Base-by-base conservation (phyloP, 2,888 invertebrate species). In the Clivina fossor region DNA sequence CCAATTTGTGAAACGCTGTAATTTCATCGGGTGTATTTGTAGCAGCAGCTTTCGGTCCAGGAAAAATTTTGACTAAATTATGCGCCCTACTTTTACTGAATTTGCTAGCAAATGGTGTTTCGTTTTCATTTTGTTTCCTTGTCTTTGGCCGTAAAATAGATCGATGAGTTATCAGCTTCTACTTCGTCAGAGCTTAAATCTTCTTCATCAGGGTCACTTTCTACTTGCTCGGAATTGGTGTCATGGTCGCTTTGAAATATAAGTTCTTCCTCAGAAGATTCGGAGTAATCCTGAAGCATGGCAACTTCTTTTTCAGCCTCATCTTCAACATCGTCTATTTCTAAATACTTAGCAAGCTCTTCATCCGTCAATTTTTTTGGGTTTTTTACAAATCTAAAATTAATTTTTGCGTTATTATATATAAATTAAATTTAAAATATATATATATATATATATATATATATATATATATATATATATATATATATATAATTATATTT, bases 1-100 rank as follows among this genome's bases (percentile, higher is more conserved):
- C 16, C 13, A 35, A 35, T 35, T 35, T 35, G 35, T 35, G 35
- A 35, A 35, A 35, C 16, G 35, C 35, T 35, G 15, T 35, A 1
- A 35, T 35, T 11, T 35, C 35, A 35, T 35, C 35, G 2, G 35
- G 35, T 35, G 35, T 35, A 4, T 35, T 35, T 4, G 15, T 1
- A 15, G 35, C 35, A 2, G 4, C 16, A 13, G 35, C 5, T 4
- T 35, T 35, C 15, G 35, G 35, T 35, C 35, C 35, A 2, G 35
- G 35, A 4, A 35, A 35, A 2, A 35, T 35, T 35, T 4, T 35
- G 2, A 35, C 2, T 13, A 8, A n/a, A n/a, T n/a, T n/a, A n/a
- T 26, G 26, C 5, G 26, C 26, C 5, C 26, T 26, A 26, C 7
- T 26, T 8, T 26, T 26, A 26, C 26, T 26, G 8, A 26, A 26